Evolutionary conservation across 2,113 vertebrate genomes (phyloP), one percentile per base, ranked within the genome.

Genomic region (Bostrychus sinensis): DNA sequence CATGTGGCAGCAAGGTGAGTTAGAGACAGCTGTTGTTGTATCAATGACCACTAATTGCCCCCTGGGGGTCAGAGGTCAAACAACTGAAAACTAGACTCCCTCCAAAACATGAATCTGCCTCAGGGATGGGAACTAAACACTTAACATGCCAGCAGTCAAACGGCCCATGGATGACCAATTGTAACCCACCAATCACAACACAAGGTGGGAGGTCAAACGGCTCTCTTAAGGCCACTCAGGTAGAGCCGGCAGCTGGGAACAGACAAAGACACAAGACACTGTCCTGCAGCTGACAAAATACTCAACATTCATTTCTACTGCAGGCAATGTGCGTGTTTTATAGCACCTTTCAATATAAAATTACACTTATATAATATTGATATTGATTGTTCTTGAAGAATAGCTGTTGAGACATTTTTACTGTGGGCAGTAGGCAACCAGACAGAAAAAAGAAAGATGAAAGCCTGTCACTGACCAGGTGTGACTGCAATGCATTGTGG

Each of bases 81-180:
- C 77, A 68, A 80, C 67, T 86, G 74, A 88, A 89, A 86, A 81
- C 14, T 0, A 78, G 82, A 75, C 69, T 80, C 56, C 22, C 39
- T 65, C 67, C 54, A 55, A 83, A 79, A 72, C 70, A 51, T 23
- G 55, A 83, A 60, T 73, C 66, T 62, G 84, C 83, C 77, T 65
- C 16, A 28, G 72, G 86, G 72, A 80, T 63, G 55, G 66, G 75
- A 85, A 83, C 70, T 48, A 17, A 82, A 78, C 80, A 89, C 84
- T 89, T 87, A 85, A 88, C 71, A 82, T 81, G 70, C 83, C 86
- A 70, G 50, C 56, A 53, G 70, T 73, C 76, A 84, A 83, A 81
- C 64, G 37, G 78, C 69, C 83, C 80, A 54, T 85, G 74, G 77
- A 71, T 75, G 78, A 77, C 78, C 78, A 78, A 51, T 50, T 57